Percentiles rank a stretch among this genome's conserved stretches.
Evolutionary conservation across 2,113 vertebrate genomes (phyloP).

Genomic region (Myotis lucifugus): DNA sequence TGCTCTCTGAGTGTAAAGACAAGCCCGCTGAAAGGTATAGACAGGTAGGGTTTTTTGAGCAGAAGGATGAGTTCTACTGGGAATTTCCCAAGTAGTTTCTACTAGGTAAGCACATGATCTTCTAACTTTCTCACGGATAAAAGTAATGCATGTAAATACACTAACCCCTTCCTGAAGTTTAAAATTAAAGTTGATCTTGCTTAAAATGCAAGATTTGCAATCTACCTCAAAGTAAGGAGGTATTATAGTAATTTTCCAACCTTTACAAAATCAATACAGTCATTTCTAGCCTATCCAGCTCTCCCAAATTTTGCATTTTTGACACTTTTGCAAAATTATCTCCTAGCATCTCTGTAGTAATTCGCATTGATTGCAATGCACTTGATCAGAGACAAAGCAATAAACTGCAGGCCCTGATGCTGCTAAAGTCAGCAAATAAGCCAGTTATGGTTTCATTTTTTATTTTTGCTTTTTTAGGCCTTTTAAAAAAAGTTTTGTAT

Average conservation of each 20-base stretch:
- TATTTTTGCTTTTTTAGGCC: constrained; percentile 71
- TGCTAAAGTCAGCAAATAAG: constrained; percentile 82
- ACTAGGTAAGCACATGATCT: background rate
- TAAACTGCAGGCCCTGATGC: constrained; percentile 72
- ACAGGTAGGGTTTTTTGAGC: constrained; percentile 15
- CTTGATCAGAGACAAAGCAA: constrained; percentile 82
- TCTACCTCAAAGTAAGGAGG: constrained; percentile 67
- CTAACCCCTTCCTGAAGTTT: constrained; percentile 48
- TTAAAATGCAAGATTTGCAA: constrained; percentile 71
- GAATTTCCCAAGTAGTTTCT: constrained; percentile 10
- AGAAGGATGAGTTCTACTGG: background rate
- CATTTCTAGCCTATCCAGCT: constrained; percentile 76
- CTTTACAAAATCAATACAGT: constrained; percentile 81
- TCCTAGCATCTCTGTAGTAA: constrained; percentile 79
- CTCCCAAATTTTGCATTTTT: constrained; percentile 83
- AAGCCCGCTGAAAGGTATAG: constrained; percentile 28
- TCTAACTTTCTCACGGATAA: constrained; percentile 58
- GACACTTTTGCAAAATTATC: constrained; percentile 83
- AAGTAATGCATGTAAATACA: constrained; percentile 56
- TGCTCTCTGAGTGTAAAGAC: constrained; percentile 12
- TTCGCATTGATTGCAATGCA: constrained; percentile 82
- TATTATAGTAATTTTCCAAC: constrained; percentile 79
- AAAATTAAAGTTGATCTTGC: constrained; percentile 66
- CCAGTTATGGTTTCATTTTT: constrained; percentile 75
- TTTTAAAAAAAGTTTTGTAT: constrained; percentile 62